Conservation (phyloP, 92 coral and sea anemone species). For the Epizoanthus ramosus region DNA sequence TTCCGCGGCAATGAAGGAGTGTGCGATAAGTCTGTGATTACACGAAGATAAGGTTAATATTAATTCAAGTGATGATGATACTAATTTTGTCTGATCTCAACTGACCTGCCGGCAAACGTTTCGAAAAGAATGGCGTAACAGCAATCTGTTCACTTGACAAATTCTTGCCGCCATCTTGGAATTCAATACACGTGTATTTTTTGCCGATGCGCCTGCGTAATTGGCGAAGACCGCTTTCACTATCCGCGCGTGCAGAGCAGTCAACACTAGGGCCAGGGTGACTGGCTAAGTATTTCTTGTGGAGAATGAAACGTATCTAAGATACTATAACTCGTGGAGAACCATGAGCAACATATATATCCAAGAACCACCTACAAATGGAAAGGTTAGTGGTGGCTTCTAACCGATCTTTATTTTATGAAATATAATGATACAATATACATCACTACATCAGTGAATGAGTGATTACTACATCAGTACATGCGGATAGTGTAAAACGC, state of each 20-base stretch:
- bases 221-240: slow-evolving; percentile 55
- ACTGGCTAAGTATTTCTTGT: too few species aligned
- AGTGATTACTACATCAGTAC: too few species aligned
- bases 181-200: slow-evolving; percentile 52
- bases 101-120: slow-evolving; percentile 46
- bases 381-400: slow-evolving; percentile 68
- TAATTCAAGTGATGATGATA: not conserved
- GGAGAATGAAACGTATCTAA: too few species aligned
- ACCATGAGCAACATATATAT: slow-evolving; percentile 96
- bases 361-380: slow-evolving; percentile 98
- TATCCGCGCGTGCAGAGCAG: not conserved
- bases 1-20: slow-evolving; percentile 2
- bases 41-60: not conserved
- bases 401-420: too few species aligned
- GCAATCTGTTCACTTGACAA: slow-evolving; percentile 42
- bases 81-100: not conserved
- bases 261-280: too few species aligned
- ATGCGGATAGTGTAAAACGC: too few species aligned
- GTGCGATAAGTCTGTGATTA: slow-evolving; percentile 4
- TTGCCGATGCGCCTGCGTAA: slow-evolving; percentile 41
- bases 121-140: slow-evolving; percentile 46
- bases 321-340: not conserved
- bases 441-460: too few species aligned
- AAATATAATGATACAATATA: too few species aligned
- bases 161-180: slow-evolving; percentile 84